A percentile compares a stretch with the other conserved stretches of the same genome.
Conservation (phyloP, 2,113 vertebrate species). For the Cichladusa arquata region DNA sequence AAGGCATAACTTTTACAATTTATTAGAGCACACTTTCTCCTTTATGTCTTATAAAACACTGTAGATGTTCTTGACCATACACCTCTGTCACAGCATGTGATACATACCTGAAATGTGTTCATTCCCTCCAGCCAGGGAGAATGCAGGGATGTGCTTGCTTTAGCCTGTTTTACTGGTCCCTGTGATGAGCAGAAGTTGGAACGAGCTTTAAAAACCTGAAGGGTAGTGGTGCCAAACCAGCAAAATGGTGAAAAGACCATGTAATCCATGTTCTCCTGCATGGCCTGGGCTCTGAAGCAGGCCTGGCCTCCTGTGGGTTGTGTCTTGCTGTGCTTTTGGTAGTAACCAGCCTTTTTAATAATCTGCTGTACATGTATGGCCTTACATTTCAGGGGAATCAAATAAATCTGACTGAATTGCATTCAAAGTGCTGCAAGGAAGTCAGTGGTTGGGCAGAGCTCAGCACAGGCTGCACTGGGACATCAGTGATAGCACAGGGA, state of each 20-base stretch:
- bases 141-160: neutral
- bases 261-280: neutral
- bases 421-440: neutral
- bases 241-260: neutral
- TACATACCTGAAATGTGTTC: neutral
- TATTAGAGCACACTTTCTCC: conserved; percentile 16
- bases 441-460: neutral
- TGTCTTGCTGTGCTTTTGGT: neutral
- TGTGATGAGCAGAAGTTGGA: neutral
- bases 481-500: neutral
- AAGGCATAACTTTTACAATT: neutral
- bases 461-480: neutral
- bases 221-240: neutral
- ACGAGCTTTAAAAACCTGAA: neutral
- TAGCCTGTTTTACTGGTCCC: neutral
- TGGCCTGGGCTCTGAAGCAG: neutral
- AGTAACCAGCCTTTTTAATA: neutral
- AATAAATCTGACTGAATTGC: neutral
- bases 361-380: neutral
- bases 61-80: neutral
- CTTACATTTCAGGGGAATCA: neutral
- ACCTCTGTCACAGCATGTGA: neutral
- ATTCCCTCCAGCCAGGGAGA: neutral
- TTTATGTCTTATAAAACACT: conserved; percentile 20
- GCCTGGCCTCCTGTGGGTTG: neutral